These are phyloP conservation scores for Hipposideros armiger DNA, from an alignment of 2,113 vertebrate species.

Conservation along the genomic window DNA sequence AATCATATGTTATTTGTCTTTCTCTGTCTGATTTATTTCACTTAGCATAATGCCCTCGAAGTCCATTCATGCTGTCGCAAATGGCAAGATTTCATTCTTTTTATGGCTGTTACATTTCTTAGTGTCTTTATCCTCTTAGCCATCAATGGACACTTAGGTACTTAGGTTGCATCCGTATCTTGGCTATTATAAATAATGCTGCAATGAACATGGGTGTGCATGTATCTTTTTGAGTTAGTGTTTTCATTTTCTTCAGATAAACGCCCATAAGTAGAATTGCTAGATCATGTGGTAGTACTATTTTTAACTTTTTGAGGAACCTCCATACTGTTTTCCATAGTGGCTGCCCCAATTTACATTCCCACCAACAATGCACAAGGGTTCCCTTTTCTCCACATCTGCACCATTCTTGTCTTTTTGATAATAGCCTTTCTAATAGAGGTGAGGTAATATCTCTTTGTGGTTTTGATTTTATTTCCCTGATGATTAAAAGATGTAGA, in stretches of 20 bases:
- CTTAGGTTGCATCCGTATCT: background rate
- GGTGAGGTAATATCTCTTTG: background rate
- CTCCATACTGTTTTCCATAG: too few species aligned
- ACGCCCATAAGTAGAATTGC: background rate
- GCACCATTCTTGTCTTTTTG: background rate
- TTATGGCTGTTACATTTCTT: background rate
- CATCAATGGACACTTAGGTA: background rate
- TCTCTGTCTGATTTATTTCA: too few species aligned
- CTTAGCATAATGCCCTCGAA: too few species aligned
- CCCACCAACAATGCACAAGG: too few species aligned
- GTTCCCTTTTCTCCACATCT: background rate
- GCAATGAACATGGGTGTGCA: background rate
- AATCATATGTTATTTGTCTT: background rate
- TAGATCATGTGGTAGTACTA: background rate
- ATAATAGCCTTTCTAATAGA: background rate
- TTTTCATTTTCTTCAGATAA: background rate
- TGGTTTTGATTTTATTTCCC: background rate
- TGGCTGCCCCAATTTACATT: too few species aligned
- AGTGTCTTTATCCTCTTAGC: background rate
- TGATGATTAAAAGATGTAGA: background rate
- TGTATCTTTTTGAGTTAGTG: background rate
- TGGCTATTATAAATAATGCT: too few species aligned
- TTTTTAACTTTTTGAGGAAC: background rate
- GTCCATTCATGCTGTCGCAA: too few species aligned
- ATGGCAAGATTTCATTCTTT: too few species aligned